Conservation (phyloP, 2,888 invertebrate genomes). For the Lapara coniferarum region DNA sequence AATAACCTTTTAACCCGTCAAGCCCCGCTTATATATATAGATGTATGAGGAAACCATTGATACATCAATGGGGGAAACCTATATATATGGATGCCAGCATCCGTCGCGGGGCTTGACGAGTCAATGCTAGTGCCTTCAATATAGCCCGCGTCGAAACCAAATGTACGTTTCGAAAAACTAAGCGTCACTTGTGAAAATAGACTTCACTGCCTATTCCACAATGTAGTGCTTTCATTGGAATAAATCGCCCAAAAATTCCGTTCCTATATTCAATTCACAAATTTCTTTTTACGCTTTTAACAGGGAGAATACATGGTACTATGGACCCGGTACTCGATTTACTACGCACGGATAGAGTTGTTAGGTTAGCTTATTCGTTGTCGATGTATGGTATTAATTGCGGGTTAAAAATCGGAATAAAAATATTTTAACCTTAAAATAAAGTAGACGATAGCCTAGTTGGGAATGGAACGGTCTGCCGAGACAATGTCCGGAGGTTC, state of each 20-base stretch:
- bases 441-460: no score
- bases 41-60: no score
- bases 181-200: slow-evolving; percentile 23
- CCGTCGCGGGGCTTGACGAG: no score
- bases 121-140: background rate
- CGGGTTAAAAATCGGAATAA: background rate
- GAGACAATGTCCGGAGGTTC: no score
- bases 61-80: no score
- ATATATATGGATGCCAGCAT: no score
- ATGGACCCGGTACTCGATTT: slow-evolving; percentile 10
- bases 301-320: slow-evolving; percentile 14
- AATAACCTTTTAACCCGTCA: no score
- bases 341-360: slow-evolving; percentile 3
- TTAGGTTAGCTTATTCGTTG: slow-evolving; percentile 9
- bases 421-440: no score
- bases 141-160: slow-evolving; percentile 17
- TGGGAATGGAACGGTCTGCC: no score
- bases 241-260: slow-evolving; percentile 50
- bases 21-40: no score
- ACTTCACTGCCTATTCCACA: slow-evolving; percentile 17
- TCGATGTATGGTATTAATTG: background rate
- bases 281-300: slow-evolving; percentile 37
- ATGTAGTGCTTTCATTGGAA: slow-evolving; percentile 27
- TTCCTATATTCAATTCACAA: slow-evolving; percentile 48
- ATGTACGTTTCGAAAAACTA: slow-evolving; percentile 23